Percentiles rank a stretch among this genome's conserved stretches.
These are phyloP conservation scores for Sakesphorus luctuosus DNA, from an alignment of 2,113 vertebrate genomes.

Conservation along the genomic window DNA sequence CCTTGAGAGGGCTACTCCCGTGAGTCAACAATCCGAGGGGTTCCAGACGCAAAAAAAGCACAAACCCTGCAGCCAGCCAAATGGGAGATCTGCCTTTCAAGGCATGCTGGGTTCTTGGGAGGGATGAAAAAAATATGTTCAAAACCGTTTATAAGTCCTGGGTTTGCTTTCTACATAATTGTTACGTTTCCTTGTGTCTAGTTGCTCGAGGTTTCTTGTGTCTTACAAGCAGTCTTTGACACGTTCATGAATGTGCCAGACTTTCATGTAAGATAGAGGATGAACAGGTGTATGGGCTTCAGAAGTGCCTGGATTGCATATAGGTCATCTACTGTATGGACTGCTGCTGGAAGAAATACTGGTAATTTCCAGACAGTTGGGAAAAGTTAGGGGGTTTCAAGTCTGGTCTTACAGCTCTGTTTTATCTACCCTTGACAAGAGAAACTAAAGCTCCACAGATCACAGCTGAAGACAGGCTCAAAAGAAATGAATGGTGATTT, in stretches of 20 bases:
- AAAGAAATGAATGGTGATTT: slow-evolving; percentile 48
- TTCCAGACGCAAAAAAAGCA: not conserved
- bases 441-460: slow-evolving; percentile 41
- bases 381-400: not conserved
- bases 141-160: not conserved
- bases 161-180: not conserved
- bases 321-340: not conserved
- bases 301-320: not conserved
- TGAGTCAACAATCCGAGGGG: slow-evolving; percentile 6
- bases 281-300: not conserved
- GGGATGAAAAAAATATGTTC: not conserved
- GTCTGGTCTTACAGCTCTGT: not conserved
- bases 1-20: not conserved
- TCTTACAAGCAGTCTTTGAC: not conserved
- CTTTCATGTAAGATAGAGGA: not conserved
- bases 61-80: not conserved
- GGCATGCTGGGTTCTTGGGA: not conserved
- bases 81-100: not conserved
- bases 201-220: not conserved
- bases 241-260: not conserved
- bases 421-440: not conserved
- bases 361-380: not conserved
- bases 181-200: not conserved
- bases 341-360: not conserved
- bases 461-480: slow-evolving; percentile 64